phyloP scores from a whole-genome alignment of 1,140 invertebrate species.

The Agraylea sexmaculata region DNA sequence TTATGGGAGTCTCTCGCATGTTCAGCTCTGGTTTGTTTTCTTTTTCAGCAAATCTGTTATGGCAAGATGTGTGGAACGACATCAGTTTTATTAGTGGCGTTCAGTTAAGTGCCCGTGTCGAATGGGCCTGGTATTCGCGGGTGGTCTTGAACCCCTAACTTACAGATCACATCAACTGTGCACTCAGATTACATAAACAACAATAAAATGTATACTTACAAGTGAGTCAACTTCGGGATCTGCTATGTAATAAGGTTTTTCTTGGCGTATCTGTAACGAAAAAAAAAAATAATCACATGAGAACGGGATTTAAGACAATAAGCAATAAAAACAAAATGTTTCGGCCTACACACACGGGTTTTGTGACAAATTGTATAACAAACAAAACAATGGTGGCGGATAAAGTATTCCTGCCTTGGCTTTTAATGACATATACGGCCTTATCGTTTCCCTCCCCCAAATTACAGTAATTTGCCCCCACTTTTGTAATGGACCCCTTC shows the following conservation, averaged over 20 bases:
- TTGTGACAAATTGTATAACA: neutral
- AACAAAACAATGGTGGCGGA: too few relatives aligned
- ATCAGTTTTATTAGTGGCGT: conserved; percentile 45
- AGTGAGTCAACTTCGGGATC: conserved; percentile 96
- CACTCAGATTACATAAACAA: neutral
- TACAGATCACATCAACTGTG: neutral
- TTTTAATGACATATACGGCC: too few relatives aligned
- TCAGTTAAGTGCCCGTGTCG: conserved; percentile 44
- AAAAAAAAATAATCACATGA: conserved; percentile 32
- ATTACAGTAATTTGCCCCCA: too few relatives aligned
- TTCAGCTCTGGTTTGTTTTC: too few relatives aligned
- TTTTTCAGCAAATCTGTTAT: too few relatives aligned
- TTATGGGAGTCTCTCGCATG: too few relatives aligned
- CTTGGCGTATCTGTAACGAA: conserved; percentile 87
- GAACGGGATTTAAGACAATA: neutral
- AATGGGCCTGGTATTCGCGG: conserved; percentile 31
- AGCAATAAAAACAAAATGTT: conserved; percentile 6
- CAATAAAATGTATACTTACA: conserved; percentile 59
- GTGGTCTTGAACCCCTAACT: conserved; percentile 27
- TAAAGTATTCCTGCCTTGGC: too few relatives aligned
- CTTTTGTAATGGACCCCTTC: too few relatives aligned
- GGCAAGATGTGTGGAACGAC: conserved; percentile 27
- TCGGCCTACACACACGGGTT: neutral
- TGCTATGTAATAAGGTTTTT: conserved; percentile 95
- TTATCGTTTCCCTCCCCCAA: too few relatives aligned